Evolutionary conservation across 2,113 vertebrate genomes (phyloP).

Genomic region (Sebastes fasciatus): DNA sequence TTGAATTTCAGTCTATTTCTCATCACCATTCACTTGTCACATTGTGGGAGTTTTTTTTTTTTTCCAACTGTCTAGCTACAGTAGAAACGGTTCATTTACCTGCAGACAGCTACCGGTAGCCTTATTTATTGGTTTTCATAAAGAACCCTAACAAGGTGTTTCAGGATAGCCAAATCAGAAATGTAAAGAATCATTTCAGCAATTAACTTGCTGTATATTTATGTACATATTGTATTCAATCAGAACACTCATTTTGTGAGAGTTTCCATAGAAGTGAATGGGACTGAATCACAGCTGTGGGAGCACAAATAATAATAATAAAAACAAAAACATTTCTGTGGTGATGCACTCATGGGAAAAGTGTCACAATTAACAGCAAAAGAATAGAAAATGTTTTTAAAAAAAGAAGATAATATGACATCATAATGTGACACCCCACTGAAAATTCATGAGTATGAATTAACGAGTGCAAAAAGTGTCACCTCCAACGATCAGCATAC

Average conservation of each 20-base stretch:
- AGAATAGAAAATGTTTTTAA: background rate
- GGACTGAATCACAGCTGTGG: background rate
- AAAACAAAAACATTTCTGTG: background rate
- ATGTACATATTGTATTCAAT: background rate
- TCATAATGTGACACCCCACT: slow-evolving; percentile 15
- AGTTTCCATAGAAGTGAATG: background rate
- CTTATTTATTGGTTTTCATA: background rate
- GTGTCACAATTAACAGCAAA: background rate
- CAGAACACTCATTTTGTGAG: background rate
- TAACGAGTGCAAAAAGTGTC: slow-evolving; percentile 26
- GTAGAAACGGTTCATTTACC: background rate
- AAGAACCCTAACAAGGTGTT: background rate
- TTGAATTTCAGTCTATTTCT: slow-evolving; percentile 28
- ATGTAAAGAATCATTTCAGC: background rate
- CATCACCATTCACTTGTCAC: slow-evolving; percentile 34
- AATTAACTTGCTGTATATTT: background rate
- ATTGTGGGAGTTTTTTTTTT: background rate
- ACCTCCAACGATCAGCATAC: slow-evolving; percentile 25
- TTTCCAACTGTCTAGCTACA: background rate
- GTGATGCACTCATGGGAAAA: background rate
- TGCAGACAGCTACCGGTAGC: background rate
- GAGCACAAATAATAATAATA: background rate
- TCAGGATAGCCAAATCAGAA: background rate
- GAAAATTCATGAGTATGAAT: slow-evolving; percentile 46
- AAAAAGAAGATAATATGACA: background rate